Base-by-base conservation (phyloP, 2,797 vertebrate species). In the Tachyglossus aculeatus region DNA sequence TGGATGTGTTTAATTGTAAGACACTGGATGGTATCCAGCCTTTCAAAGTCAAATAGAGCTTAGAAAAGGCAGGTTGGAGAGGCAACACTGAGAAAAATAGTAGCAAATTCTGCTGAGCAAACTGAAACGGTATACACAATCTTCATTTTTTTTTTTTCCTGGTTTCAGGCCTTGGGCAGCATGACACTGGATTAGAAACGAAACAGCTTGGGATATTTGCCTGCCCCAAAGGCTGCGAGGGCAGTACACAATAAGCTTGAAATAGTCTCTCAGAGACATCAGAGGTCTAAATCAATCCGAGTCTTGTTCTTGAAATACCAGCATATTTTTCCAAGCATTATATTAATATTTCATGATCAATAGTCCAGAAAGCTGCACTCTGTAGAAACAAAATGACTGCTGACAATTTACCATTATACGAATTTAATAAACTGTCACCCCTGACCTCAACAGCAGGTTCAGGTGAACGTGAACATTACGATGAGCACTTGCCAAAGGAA, bases 291-390 rank as follows among this genome's bases (percentile, higher is more conserved):
- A 88, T 92, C 84, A 90, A 80, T 88, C 24, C 1, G 31, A 61
- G 45, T 32, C 47, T 58, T n/a, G 39, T 82, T 92, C 70, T 88
- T 88, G 84, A 91, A 91, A 89, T 83, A 73, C 69, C 81, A 83
- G 60, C 48, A 74, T 89, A 82, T 2, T 1, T 88, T 91, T 89
- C 84, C 88, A 88, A 91, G 85, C 77, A 82, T 88, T 88, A 85
- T 91, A 91, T 91, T 91, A 93, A 92, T 90, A 87, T 91, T 92
- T 91, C 80, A 90, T 90, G 87, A 90, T 92, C 88, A 91, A 85
- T 89, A 91, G 78, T 32, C 69, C 82, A 89, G 84, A 88, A 90
- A 88, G 78, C 81, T 85, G 79, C 68, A 71, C 64, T 87, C 59
- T 55, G 67, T 13, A 13, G 58, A 80, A 59, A 61, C 73, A 83